These are phyloP conservation scores for Plebejus melissa DNA, from an alignment of 2,888 invertebrate genomes.

Conservation along the genomic window DNA sequence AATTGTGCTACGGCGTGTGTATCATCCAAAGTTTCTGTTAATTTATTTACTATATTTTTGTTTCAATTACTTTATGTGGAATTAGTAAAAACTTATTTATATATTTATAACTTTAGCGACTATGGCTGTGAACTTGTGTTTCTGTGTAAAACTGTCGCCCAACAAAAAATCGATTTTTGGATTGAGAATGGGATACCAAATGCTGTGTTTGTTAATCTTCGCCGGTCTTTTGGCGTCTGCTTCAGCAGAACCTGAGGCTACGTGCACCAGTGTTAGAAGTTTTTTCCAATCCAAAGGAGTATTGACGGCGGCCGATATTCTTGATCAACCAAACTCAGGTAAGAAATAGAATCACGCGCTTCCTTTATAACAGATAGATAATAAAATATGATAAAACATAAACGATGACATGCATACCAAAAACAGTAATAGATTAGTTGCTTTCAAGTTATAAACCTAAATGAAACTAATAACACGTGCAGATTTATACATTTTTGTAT, in stretches of 20 bases:
- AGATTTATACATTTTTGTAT: neutral
- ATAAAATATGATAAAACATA: constrained; percentile 36
- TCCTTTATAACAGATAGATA: constrained; percentile 44
- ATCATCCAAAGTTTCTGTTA: constrained; percentile 43
- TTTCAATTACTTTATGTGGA: constrained; percentile 52
- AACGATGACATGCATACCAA: constrained; percentile 1
- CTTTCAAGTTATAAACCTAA: neutral
- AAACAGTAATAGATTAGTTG: neutral
- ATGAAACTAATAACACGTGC: neutral
- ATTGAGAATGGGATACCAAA: constrained; percentile 69
- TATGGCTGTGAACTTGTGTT: constrained; percentile 76
- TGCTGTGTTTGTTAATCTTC: constrained; percentile 67
- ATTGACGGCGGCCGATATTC: constrained; percentile 67
- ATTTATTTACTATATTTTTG: constrained; percentile 47
- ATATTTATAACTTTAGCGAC: constrained; percentile 45
- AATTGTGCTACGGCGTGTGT: constrained; percentile 44
- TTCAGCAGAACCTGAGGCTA: constrained; percentile 60
- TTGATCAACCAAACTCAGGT: constrained; percentile 76
- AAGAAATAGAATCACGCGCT: constrained; percentile 50
- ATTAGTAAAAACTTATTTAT: constrained; percentile 47
- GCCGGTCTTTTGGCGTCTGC: constrained; percentile 57
- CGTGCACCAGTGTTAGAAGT: constrained; percentile 74
- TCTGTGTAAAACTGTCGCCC: constrained; percentile 70
- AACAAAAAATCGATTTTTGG: constrained; percentile 77
- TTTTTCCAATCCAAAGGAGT: constrained; percentile 74